Conservation (phyloP, 2,888 invertebrate species). For the Rosalia funebris region DNA sequence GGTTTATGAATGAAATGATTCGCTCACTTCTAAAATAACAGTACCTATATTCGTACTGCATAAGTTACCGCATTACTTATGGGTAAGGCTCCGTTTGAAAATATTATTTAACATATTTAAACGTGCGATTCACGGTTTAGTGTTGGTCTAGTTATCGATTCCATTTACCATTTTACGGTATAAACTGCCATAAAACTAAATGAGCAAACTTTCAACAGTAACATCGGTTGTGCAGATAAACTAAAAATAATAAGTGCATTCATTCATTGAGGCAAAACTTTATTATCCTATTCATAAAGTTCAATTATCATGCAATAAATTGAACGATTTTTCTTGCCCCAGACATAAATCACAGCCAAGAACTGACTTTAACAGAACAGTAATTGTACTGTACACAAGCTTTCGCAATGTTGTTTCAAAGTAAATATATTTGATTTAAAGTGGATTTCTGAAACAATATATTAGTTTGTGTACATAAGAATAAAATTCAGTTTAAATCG, state of each 20-base stretch:
- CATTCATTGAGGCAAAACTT: neutral
- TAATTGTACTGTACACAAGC: constrained; percentile 7
- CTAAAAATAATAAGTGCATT: neutral
- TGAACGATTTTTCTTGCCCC: constrained; percentile 2
- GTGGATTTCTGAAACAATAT: neutral
- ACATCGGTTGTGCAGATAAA: neutral
- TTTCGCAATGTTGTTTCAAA: constrained; percentile 9
- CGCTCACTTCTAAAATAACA: too few species aligned
- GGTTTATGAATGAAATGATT: too few species aligned
- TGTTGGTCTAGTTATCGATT: neutral
- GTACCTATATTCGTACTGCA: too few species aligned
- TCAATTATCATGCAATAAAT: constrained; percentile 9
- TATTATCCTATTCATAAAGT: constrained; percentile 8
- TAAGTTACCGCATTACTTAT: too few species aligned
- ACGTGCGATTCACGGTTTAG: neutral
- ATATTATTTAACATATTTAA: too few species aligned
- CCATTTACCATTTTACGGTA: neutral
- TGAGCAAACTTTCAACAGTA: neutral
- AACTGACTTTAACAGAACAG: constrained; percentile 9
- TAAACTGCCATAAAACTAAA: neutral
- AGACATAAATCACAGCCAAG: neutral
- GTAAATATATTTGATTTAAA: constrained; percentile 7
- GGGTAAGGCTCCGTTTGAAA: too few species aligned
- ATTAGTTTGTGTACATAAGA: neutral
- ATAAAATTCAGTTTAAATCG: too few species aligned